Base-by-base conservation (phyloP, 2,797 vertebrate species). In the Bradypus variegatus region DNA sequence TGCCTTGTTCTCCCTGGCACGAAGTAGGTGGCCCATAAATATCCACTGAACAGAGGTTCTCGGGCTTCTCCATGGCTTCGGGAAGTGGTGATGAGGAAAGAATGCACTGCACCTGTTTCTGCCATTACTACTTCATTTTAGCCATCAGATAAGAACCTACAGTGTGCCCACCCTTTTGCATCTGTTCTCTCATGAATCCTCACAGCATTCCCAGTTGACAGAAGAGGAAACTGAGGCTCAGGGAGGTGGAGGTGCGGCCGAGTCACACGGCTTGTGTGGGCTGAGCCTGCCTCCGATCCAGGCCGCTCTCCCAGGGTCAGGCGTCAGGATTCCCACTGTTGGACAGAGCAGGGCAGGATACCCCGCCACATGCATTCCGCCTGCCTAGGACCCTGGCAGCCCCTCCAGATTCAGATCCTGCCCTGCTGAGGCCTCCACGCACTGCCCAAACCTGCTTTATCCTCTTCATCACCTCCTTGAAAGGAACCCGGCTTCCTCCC, bases 1-100 rank as follows among this genome's bases (percentile, higher is more conserved):
- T 41, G 62, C 36, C 41, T 36, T 21, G 14, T 53, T 67, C 70
- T 33, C 31, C 19, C 3, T 4, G 19, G 62, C 75, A 48, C 48
- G 48, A 8, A 79, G 88, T 58, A 76, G 75, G 70, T 5, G 5
- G 53, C 90, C 92, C 5, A 5, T 1, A 21, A 8, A 14, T 21
- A 27, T 10, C 41, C 4, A 16, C 3, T 3, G 1, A 48, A 2
- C 2, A 6, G 36, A 29, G 48, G 11, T 31, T 55, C 75, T 33
- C 69, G 27, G 48, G 31, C 45, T 77, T n/a, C 60, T 29, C 1
- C 33, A 0, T 38, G 36, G 14, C 3, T 25, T 14, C 10, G 58
- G 45, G 45, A 50, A 38, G 27, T 25, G 16, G 45, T 3, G 45
- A 4, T 6, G 78, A 70, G 21, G 11, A 48, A 25, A 73, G 0